phyloP scores from a whole-genome alignment of 2,888 invertebrate genomes.

The Seira ritae region DNA sequence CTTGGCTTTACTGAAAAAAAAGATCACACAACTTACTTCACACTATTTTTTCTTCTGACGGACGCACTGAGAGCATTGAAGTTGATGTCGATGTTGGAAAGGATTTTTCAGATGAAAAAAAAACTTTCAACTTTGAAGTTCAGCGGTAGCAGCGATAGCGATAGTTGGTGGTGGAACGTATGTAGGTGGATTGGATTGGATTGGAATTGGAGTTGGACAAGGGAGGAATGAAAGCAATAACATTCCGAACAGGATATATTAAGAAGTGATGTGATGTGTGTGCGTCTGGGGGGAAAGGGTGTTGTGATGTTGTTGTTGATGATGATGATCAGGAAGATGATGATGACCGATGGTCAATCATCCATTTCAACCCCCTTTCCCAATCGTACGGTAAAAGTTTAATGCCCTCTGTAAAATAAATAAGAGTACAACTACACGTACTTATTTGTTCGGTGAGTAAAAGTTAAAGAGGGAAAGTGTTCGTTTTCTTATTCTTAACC shows the following conservation, averaged over 20 bases:
- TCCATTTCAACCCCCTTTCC: background rate
- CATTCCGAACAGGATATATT: background rate
- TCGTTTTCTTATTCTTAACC: too few relatives aligned
- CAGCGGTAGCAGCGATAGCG: too few relatives aligned
- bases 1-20: background rate
- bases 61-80: background rate
- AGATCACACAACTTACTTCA: background rate
- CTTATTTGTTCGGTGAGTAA: too few relatives aligned
- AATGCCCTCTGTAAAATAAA: too few relatives aligned
- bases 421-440: too few relatives aligned
- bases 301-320: background rate
- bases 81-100: background rate
- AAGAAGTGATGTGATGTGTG: too few relatives aligned
- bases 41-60: background rate
- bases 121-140: background rate
- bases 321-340: background rate
- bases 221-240: background rate
- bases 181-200: too few relatives aligned
- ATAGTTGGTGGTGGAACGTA: too few relatives aligned
- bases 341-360: slow-evolving; percentile 1
- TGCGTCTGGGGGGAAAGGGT: too few relatives aligned
- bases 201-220: too few relatives aligned
- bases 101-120: background rate
- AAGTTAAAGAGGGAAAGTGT: too few relatives aligned
- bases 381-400: too few relatives aligned